phyloP scores from a whole-genome alignment of 2,888 invertebrate genomes.

The Amaurobius ferox region DNA sequence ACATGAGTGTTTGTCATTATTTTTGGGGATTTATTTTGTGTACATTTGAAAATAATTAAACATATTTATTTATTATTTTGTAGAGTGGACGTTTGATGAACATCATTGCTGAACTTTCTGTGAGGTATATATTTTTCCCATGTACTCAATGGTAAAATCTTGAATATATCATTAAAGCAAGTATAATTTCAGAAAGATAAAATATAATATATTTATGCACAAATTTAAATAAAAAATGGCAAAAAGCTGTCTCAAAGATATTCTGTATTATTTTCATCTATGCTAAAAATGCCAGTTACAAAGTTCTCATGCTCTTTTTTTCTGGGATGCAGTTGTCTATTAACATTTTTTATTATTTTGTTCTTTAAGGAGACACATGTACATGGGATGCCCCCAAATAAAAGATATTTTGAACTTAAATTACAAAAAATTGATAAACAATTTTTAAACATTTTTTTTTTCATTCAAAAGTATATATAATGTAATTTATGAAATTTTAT shows the following conservation, averaged over 20 bases:
- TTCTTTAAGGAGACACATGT: too few species aligned
- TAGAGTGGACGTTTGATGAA: slow-evolving; percentile 84
- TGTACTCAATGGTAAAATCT: not conserved
- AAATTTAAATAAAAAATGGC: not conserved
- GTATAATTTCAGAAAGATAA: not conserved
- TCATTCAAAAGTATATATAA: too few species aligned
- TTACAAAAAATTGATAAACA: too few species aligned
- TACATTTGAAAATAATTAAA: not conserved
- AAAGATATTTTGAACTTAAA: too few species aligned
- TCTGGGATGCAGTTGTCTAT: too few species aligned
- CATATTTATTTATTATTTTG: not conserved
- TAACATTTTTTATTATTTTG: too few species aligned
- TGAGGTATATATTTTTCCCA: slow-evolving; percentile 80
- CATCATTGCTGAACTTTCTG: slow-evolving; percentile 94
- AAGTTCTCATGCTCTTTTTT: too few species aligned
- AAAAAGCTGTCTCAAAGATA: not conserved
- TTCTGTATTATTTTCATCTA: too few species aligned
- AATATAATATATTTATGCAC: not conserved
- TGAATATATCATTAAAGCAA: not conserved
- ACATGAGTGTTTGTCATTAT: not conserved
- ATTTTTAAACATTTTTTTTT: too few species aligned
- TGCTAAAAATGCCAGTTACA: too few species aligned
- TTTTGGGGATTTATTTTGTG: not conserved
- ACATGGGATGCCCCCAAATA: too few species aligned
- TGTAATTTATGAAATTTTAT: too few species aligned